Base-by-base conservation (phyloP, 1,140 invertebrate species). In the Philopotamus ludificatus region DNA sequence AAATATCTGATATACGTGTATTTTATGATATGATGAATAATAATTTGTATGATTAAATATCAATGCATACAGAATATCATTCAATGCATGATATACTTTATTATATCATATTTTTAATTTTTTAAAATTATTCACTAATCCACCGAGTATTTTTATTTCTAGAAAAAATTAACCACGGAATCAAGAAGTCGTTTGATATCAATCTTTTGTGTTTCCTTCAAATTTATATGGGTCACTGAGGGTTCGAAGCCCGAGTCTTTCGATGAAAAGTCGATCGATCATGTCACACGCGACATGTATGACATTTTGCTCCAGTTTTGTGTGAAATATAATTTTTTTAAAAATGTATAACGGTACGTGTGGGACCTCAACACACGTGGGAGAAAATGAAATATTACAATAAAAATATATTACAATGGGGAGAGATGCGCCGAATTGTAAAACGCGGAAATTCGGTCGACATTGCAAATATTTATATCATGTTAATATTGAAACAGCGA, bases 171-270 rank as follows among this genome's bases (percentile, higher is more conserved):
- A 21, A 51, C n/a, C 23, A 25, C 22, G 28, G 51, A 55, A n/a
- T 26, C 23, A 26, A 18, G 9, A 18, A 34, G 20, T 26, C 23
- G 21, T 49, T 18, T 49, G 10, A 18, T 47, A 16, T 26, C 20
- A n/a, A 26, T 18, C 54, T 42, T 34, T 57, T 57, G 54, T 57
- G 34, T 21, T 18, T 39, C 54, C 54, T 42, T 42, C 34, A 22
- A 60, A 26, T 60, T 26, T 25, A 60, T 60, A 21, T 60, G 57
- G 57, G 57, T 60, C 57, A 60, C 39, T 15, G 23, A 15, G 20
- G 57, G 2, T 4, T 12, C 16, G 22, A 60, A 60, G 22, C 23
- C 16, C 21, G 22, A 41, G 20, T 58, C 34, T 58, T 42, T 44
- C 15, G 39, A 41, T 21, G 16, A 15, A 51, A 20, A n/a, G 41